These are phyloP conservation scores for Coccyzus lansbergi DNA, from an alignment of 2,797 vertebrate species.

Conservation along the genomic window DNA sequence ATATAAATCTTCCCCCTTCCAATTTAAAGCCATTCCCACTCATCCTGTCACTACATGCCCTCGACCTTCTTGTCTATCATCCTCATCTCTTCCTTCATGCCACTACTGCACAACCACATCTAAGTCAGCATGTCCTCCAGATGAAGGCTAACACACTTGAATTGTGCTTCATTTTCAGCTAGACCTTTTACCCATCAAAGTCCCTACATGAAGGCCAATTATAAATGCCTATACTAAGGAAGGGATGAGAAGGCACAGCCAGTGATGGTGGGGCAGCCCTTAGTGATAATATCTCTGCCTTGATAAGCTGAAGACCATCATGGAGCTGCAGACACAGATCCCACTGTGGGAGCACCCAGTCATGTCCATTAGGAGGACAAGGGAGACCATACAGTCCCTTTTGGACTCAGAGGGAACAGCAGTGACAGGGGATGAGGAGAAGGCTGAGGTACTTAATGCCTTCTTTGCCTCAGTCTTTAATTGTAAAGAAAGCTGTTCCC, in stretches of 20 bases:
- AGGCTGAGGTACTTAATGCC: too few species aligned
- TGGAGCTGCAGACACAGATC: neutral
- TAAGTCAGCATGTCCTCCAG: neutral
- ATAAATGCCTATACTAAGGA: neutral
- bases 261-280: neutral
- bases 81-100: neutral
- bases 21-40: too few species aligned
- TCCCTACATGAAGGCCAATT: neutral
- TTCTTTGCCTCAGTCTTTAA: too few species aligned
- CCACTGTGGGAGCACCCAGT: neutral
- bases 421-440: too few species aligned
- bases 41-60: too few species aligned
- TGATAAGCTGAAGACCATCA: neutral
- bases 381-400: too few species aligned
- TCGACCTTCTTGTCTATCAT: neutral
- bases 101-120: neutral
- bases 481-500: too few species aligned
- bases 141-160: neutral
- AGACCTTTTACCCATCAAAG: neutral
- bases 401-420: too few species aligned
- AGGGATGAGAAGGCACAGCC: neutral
- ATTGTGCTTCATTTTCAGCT: neutral
- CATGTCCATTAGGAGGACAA: too few species aligned
- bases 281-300: neutral
- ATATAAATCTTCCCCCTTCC: too few species aligned